Percentiles rank a stretch among this genome's conserved stretches.
phyloP scores from a whole-genome alignment of 2,888 invertebrate genomes.

The Folsomia manolachei region DNA sequence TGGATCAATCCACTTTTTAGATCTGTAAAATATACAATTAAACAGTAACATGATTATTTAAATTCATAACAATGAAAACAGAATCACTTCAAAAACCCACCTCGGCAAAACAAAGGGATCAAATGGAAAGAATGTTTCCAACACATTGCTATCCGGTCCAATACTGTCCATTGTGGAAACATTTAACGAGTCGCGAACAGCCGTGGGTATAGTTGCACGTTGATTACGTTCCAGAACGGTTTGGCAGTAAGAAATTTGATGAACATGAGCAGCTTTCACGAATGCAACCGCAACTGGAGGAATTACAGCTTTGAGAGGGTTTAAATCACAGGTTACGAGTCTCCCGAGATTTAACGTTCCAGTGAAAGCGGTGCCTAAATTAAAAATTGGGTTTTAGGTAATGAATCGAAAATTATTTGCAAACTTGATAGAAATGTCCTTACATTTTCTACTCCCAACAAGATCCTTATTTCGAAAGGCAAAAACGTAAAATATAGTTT shows the following conservation, averaged over 20 bases:
- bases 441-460: conserved; percentile 72
- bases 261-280: conserved; percentile 73
- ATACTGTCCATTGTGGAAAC: conserved; percentile 19
- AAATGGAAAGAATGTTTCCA: conserved; percentile 79
- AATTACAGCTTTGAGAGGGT: conserved; percentile 81
- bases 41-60: background rate
- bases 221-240: conserved; percentile 80
- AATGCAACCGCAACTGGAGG: conserved; percentile 75
- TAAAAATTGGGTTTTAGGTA: background rate
- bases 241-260: conserved; percentile 90
- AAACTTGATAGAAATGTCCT: too few species aligned
- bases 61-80: background rate
- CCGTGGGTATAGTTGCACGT: conserved; percentile 38
- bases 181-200: conserved; percentile 30
- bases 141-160: conserved; percentile 51
- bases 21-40: conserved; percentile 9
- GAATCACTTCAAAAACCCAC: background rate
- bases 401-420: conserved; percentile 12
- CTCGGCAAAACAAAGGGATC: conserved; percentile 61
- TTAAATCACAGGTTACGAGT: conserved; percentile 78
- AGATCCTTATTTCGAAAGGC: conserved; percentile 84
- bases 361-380: conserved; percentile 31
- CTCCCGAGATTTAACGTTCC: conserved; percentile 67
- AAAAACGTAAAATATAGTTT: conserved; percentile 87
- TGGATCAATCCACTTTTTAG: conserved; percentile 21